Conservation (phyloP, 2,888 invertebrate species). For the Syrista parreyssii region DNA sequence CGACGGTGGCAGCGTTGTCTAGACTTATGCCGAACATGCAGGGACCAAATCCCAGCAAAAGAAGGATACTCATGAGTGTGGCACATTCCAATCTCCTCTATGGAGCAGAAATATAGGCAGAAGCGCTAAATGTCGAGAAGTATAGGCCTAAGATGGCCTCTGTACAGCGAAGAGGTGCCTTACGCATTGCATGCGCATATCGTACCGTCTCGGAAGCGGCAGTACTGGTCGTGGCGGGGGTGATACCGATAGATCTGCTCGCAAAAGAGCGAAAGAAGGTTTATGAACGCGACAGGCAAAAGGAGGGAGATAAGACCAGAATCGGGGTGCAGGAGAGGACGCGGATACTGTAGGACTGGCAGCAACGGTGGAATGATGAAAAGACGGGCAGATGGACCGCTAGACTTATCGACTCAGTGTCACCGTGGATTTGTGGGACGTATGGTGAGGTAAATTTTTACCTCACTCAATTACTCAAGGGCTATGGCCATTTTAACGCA, state of each 20-base stretch:
- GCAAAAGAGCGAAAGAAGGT: conserved; percentile 21
- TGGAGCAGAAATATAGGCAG: conserved; percentile 25
- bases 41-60: conserved; percentile 22
- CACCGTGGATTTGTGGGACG: conserved; percentile 18
- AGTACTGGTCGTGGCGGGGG: conserved; percentile 27
- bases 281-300: not conserved
- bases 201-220: conserved; percentile 34
- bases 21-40: conserved; percentile 38
- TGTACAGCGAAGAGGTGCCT: conserved; percentile 26
- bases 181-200: conserved; percentile 29
- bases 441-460: conserved; percentile 30
- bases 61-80: conserved; percentile 20
- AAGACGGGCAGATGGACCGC: conserved; percentile 26
- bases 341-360: conserved; percentile 19
- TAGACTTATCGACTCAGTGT: conserved; percentile 17
- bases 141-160: conserved; percentile 24
- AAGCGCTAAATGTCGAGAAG: conserved; percentile 16
- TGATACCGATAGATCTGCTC: conserved; percentile 28
- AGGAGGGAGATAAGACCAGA: conserved; percentile 3
- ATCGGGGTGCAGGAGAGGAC: not conserved
- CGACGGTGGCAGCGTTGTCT: conserved; percentile 20
- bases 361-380: conserved; percentile 26
- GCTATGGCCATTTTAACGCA: conserved; percentile 30
- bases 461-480: conserved; percentile 29
- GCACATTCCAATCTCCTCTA: conserved; percentile 30